A percentile compares a stretch with the other conserved stretches of the same genome.
Evolutionary conservation across 2,113 vertebrate species (phyloP).

Genomic region (Eublepharis macularius): DNA sequence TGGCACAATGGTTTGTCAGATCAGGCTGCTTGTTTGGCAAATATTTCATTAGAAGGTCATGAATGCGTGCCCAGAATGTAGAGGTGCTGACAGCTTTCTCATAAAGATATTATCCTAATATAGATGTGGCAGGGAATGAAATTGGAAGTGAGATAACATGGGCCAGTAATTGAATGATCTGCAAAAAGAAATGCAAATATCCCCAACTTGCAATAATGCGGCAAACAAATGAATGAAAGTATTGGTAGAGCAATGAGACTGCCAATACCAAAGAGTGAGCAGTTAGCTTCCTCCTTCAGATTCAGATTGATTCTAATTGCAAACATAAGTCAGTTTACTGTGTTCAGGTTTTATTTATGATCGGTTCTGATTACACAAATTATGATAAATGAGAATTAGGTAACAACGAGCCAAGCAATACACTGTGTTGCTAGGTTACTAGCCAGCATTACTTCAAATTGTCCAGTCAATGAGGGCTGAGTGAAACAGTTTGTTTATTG

Average conservation of each 20-base stretch:
- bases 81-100: constrained; percentile 4
- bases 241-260: constrained; percentile 60
- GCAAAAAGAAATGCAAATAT: constrained; percentile 31
- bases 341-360: constrained; percentile 78
- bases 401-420: constrained; percentile 72
- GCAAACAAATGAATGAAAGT: constrained; percentile 50
- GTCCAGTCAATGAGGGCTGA: constrained; percentile 45
- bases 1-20: background rate
- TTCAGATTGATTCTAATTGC: constrained; percentile 78
- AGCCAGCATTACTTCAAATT: constrained; percentile 66
- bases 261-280: constrained; percentile 39
- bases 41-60: background rate
- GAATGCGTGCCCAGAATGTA: background rate
- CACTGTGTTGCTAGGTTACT: constrained; percentile 81
- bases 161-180: constrained; percentile 17
- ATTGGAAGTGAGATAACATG: constrained; percentile 1
- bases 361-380: constrained; percentile 80
- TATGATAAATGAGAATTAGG: constrained; percentile 79
- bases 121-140: constrained; percentile 11
- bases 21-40: background rate
- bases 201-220: constrained; percentile 9
- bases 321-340: constrained; percentile 75
- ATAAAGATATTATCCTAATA: constrained; percentile 5
- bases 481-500: constrained; percentile 54
- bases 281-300: constrained; percentile 63